Base-by-base conservation (phyloP, 2,797 vertebrate species). In the Manis crassicaudata region DNA sequence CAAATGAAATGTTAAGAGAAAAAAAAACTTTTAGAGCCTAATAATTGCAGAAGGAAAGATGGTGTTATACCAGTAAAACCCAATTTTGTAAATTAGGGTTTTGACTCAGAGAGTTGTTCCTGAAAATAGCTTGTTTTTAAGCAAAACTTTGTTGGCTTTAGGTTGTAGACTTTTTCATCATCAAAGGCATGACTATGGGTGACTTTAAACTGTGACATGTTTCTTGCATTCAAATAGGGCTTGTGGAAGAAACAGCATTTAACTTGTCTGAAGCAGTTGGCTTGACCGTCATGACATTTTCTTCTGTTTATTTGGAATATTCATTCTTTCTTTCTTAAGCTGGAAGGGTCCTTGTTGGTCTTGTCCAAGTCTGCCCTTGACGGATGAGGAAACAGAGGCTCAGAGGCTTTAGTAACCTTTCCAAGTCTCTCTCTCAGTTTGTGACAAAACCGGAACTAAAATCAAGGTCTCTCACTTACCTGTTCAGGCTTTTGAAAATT, bases 101-200 rank as follows among this genome's bases (percentile, higher is more conserved):
- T 96, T 95, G 92, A 77, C 65, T 65, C 32, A 40, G 70, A 84
- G 77, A 92, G 68, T 60, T 70, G 16, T 96, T 96, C 92, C 85
- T 95, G 92, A 96, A 97, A 92, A 95, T 85, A 88, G 73, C 73
- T 80, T 94, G 54, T 83, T 96, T 96, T 97, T 76, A 93, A 96
- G 92, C 37, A 96, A 92, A 90, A 93, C 58, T 90, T 84, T 77
- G 56, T 83, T 92, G 50, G 54, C 88, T 95, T 88, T 73, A 92
- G 73, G 82, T 92, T 46, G 52, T 88, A 43, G 40, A n/a, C 60
- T 43, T 93, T 95, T 86, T 90, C 46, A 88, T 68, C 83, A 86
- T 68, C 1, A 70, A 76, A 90, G 27, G 7, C 43, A 52, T 7
- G 63, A 93, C 82, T 76, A n/a, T 92, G 65, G 62, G n/a, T 92